phyloP scores from a whole-genome alignment of 2,113 vertebrate species.

The Triplophysa siluroides region DNA sequence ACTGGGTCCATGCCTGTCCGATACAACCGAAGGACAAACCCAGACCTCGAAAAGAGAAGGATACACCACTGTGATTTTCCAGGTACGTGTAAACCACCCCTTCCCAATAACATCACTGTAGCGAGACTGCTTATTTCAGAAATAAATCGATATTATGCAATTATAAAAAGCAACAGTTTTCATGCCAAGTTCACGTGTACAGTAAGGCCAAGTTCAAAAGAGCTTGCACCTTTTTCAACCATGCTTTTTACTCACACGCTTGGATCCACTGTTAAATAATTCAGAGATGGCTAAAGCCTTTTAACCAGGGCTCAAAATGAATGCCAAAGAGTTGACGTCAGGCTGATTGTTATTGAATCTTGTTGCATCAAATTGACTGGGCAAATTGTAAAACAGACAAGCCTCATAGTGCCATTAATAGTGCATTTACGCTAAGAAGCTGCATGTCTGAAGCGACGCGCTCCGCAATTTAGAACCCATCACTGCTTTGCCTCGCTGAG shows the following conservation, averaged over 20 bases:
- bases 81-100: conserved; percentile 68
- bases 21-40: conserved; percentile 97
- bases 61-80: conserved; percentile 98
- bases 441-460: conserved; percentile 43
- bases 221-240: conserved; percentile 2
- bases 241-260: conserved; percentile 37
- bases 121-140: neutral
- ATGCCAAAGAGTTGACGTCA: conserved; percentile 52
- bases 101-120: neutral
- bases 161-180: neutral
- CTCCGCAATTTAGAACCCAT: conserved; percentile 55
- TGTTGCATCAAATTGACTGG: conserved; percentile 59
- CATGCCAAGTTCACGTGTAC: neutral
- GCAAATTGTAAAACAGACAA: conserved; percentile 53
- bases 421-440: conserved; percentile 58
- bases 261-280: conserved; percentile 55
- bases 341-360: conserved; percentile 55
- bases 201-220: neutral
- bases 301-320: conserved; percentile 57
- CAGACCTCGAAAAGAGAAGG: conserved; percentile 93
- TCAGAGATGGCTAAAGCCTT: conserved; percentile 56
- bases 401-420: conserved; percentile 54
- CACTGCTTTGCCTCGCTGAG: conserved; percentile 44
- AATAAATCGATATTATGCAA: neutral
- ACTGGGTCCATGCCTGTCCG: conserved; percentile 78